Conservation (phyloP, 2,888 invertebrate species). For the Heliconius sara region DNA sequence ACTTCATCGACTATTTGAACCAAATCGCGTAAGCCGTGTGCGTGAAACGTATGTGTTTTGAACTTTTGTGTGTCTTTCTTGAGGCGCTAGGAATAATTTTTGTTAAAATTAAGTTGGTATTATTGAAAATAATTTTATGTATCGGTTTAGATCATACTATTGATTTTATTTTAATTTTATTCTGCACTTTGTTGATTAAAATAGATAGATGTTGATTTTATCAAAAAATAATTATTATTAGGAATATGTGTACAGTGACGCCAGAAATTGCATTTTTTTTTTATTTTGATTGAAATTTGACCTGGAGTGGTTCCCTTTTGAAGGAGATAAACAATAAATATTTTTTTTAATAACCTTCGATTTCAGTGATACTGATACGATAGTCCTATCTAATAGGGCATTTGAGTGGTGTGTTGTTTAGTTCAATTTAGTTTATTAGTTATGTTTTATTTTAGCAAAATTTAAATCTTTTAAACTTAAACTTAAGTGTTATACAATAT, state of each 20-base stretch:
- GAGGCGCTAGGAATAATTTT: constrained; percentile 75
- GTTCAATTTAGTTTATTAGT: constrained; percentile 85
- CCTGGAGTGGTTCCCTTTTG: constrained; percentile 66
- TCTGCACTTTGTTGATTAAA: constrained; percentile 79
- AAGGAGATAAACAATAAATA: constrained; percentile 61
- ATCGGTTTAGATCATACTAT: constrained; percentile 81
- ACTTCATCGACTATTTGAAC: constrained; percentile 85
- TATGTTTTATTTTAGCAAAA: constrained; percentile 84
- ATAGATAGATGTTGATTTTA: constrained; percentile 75
- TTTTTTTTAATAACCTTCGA: constrained; percentile 71
- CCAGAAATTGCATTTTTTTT: constrained; percentile 81
- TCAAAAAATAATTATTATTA: constrained; percentile 71
- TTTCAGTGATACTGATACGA: constrained; percentile 78
- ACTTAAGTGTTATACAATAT: constrained; percentile 83
- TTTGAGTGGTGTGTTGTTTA: constrained; percentile 81
- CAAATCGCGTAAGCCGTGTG: constrained; percentile 79
- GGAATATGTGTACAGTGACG: constrained; percentile 66
- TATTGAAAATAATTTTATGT: constrained; percentile 82
- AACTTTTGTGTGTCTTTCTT: constrained; percentile 57
- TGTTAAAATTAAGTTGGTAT: constrained; percentile 83
- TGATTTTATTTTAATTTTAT: constrained; percentile 84
- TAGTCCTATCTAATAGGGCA: constrained; percentile 77
- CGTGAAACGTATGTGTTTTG: constrained; percentile 54
- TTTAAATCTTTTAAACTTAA: constrained; percentile 71
- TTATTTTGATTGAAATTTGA: constrained; percentile 65